These are phyloP conservation scores for Acrobasis consociella DNA, from an alignment of 2,888 invertebrate genomes.

Conservation along the genomic window DNA sequence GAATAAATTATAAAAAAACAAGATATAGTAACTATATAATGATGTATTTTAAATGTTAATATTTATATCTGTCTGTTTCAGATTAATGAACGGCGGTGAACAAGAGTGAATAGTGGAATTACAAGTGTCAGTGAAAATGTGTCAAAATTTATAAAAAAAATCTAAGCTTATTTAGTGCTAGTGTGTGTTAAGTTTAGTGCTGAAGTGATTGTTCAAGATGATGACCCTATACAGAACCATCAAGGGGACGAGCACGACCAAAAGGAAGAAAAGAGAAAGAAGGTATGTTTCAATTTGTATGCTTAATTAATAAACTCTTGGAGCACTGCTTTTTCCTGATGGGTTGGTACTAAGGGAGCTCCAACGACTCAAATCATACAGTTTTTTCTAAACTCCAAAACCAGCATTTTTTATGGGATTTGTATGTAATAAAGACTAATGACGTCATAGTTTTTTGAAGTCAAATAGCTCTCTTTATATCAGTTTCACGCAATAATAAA, in stretches of 20 bases:
- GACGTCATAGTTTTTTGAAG: too few species aligned
- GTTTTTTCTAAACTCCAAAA: too few species aligned
- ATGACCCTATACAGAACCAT: slow-evolving; percentile 83
- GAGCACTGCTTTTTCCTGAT: too few species aligned
- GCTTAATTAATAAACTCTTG: too few species aligned
- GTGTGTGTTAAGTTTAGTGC: slow-evolving; percentile 36
- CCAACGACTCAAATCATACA: too few species aligned
- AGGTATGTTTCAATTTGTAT: slow-evolving; percentile 50
- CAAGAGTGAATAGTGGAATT: slow-evolving; percentile 16
- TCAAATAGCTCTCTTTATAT: too few species aligned
- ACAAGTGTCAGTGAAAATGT: slow-evolving; percentile 21
- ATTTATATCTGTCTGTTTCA: slow-evolving; percentile 19
- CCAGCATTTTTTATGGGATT: too few species aligned
- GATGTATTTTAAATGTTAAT: neutral
- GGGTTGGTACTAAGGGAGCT: too few species aligned
- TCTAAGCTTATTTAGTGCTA: slow-evolving; percentile 19
- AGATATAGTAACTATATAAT: too few species aligned
- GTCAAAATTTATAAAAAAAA: slow-evolving; percentile 21
- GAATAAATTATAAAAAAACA: too few species aligned
- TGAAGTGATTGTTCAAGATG: slow-evolving; percentile 66
- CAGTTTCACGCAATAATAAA: too few species aligned
- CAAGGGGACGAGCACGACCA: slow-evolving; percentile 78
- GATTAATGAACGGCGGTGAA: slow-evolving; percentile 22
- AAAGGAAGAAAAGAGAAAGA: slow-evolving; percentile 78
- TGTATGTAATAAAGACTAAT: too few species aligned